These are phyloP conservation scores for Caradrina clavipalpis DNA, from an alignment of 2,888 invertebrate species.

Conservation along the genomic window DNA sequence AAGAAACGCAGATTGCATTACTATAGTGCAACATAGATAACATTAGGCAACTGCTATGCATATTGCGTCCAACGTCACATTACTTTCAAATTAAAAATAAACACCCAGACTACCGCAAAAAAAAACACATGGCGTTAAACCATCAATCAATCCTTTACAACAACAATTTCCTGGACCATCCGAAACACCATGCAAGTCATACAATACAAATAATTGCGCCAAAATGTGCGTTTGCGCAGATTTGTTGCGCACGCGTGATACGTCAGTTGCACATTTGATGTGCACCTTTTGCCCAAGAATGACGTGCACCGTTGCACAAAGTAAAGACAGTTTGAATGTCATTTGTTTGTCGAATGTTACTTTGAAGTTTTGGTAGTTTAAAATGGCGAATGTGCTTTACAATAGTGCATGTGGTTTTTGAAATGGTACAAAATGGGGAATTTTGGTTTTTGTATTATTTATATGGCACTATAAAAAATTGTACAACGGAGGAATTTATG, in stretches of 20 bases:
- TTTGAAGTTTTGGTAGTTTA: conserved; percentile 43
- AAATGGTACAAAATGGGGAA: not conserved
- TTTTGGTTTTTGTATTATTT: no score
- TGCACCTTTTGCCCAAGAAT: conserved; percentile 62
- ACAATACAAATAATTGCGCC: conserved; percentile 58
- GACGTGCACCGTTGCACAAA: conserved; percentile 75
- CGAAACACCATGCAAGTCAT: conserved; percentile 26
- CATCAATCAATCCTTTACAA: conserved; percentile 60
- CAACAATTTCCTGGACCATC: conserved; percentile 58
- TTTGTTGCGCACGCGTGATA: conserved; percentile 64
- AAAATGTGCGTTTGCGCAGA: conserved; percentile 70
- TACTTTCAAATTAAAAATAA: conserved; percentile 39
- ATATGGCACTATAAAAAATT: no score
- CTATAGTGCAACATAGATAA: conserved; percentile 9
- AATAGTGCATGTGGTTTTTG: not conserved
- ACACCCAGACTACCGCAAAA: conserved; percentile 12
- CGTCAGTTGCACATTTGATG: conserved; percentile 74
- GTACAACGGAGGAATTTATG: no score
- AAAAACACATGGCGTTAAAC: conserved; percentile 33
- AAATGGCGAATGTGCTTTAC: conserved; percentile 54
- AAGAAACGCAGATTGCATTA: conserved; percentile 3
- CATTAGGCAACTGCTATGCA: conserved; percentile 3
- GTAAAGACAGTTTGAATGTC: conserved; percentile 51
- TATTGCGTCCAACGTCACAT: conserved; percentile 28
- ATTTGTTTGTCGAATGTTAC: conserved; percentile 17